A percentile compares a stretch with the other conserved stretches of the same genome.
These are phyloP conservation scores for Erinaceus europaeus DNA, from an alignment of 2,113 vertebrate species.

Conservation along the genomic window DNA sequence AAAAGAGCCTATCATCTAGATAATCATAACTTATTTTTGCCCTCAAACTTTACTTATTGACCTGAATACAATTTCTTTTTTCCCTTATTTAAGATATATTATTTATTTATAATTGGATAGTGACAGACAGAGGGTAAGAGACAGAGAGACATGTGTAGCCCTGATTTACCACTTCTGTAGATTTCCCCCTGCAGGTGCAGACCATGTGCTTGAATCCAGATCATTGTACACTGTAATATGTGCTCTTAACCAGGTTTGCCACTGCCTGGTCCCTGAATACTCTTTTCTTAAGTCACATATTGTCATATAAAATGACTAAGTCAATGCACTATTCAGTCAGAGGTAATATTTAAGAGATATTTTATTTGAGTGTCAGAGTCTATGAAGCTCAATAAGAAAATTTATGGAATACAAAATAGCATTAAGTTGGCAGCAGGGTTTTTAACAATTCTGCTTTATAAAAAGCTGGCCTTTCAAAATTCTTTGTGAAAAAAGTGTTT, in stretches of 20 bases:
- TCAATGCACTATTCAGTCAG: conserved; percentile 45
- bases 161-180: too few relatives aligned
- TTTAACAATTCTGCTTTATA: conserved; percentile 21
- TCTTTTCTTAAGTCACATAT: too few relatives aligned
- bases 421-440: background rate
- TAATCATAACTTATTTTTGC: conserved; percentile 28
- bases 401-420: conserved; percentile 23
- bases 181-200: too few relatives aligned
- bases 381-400: conserved; percentile 43
- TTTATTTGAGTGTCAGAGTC: conserved; percentile 44
- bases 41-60: conserved; percentile 8
- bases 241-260: too few relatives aligned
- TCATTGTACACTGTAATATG: too few relatives aligned
- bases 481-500: background rate
- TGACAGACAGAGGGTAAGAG: too few relatives aligned
- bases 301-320: background rate
- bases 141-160: too few relatives aligned
- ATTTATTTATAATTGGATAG: too few relatives aligned
- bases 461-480: background rate
- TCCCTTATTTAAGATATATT: too few relatives aligned
- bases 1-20: background rate
- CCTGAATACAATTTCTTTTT: conserved; percentile 33
- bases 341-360: conserved; percentile 47
- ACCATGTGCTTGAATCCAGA: too few relatives aligned
- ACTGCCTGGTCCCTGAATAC: too few relatives aligned